phyloP scores from a whole-genome alignment of 64 coral and sea anemone species.

The Stichodactyla helianthus region DNA sequence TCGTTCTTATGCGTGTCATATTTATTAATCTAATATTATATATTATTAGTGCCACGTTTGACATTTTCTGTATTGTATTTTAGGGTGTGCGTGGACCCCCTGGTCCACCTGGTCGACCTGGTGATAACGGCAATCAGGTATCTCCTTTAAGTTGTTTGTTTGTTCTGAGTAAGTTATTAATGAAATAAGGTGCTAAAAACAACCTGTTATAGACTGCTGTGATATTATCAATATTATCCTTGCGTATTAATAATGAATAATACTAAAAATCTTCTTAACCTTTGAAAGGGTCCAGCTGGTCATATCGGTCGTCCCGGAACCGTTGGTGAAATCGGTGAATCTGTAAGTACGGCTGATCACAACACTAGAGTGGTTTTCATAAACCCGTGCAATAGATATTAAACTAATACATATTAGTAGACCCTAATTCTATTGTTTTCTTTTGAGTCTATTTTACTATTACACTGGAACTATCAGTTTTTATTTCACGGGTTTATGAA shows the following conservation, averaged over 20 bases:
- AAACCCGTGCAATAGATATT: neutral
- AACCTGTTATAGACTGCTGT: neutral
- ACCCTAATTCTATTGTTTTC: too few relatives aligned
- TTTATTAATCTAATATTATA: neutral
- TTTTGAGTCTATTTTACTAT: too few relatives aligned
- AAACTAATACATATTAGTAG: neutral
- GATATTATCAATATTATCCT: neutral
- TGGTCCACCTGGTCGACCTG: conserved; percentile 37
- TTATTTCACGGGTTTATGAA: too few relatives aligned
- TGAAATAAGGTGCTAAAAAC: too few relatives aligned
- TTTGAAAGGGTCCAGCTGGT: conserved; percentile 31
- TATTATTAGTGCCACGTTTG: neutral
- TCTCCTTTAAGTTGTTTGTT: neutral
- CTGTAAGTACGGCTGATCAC: conserved; percentile 1
- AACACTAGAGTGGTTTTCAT: too few relatives aligned
- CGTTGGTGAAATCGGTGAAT: conserved; percentile 46
- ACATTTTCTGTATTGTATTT: conserved; percentile 10
- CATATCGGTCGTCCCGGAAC: conserved; percentile 21
- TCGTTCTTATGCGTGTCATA: neutral
- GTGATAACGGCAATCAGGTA: conserved; percentile 53
- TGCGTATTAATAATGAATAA: neutral
- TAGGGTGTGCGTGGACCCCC: conserved; percentile 44
- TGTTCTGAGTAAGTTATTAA: neutral
- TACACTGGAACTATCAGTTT: too few relatives aligned
- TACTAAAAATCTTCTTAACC: neutral